Percentiles rank a stretch among this genome's conserved stretches.
These are phyloP conservation scores for Cuniculus paca DNA, from an alignment of 2,797 vertebrate species.

Conservation along the genomic window DNA sequence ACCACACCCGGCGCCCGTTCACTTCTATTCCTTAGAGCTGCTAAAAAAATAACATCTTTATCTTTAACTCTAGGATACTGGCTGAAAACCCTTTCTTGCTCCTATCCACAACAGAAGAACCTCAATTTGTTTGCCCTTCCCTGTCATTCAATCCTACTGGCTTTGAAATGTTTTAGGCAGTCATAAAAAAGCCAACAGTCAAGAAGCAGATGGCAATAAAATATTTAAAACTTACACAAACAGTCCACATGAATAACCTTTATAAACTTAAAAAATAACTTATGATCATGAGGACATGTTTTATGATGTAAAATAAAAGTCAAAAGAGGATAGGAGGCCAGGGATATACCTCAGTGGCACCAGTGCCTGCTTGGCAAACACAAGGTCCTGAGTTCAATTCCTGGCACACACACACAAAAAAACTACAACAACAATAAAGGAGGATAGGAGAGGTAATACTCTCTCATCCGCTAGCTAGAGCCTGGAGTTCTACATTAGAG, in stretches of 20 bases:
- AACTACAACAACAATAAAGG: too few species aligned
- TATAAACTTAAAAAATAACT: slow-evolving; percentile 34
- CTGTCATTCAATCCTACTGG: not conserved
- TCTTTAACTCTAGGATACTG: not conserved
- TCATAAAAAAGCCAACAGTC: slow-evolving; percentile 19
- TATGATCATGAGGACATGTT: not conserved
- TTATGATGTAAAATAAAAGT: slow-evolving; percentile 62
- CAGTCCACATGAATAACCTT: slow-evolving; percentile 17
- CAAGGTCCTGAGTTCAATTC: too few species aligned
- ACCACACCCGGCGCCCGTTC: too few species aligned
- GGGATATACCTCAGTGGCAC: too few species aligned
- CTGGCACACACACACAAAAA: too few species aligned
- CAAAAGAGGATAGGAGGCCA: not conserved
- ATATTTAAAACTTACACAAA: slow-evolving; percentile 59
- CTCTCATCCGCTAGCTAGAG: not conserved
- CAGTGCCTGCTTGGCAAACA: too few species aligned
- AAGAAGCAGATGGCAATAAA: slow-evolving; percentile 54
- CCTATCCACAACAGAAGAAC: not conserved
- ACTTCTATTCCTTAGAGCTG: not conserved
- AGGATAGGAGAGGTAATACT: not conserved
- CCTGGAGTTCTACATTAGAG: not conserved
- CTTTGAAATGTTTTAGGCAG: slow-evolving; percentile 40
- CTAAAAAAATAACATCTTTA: not conserved
- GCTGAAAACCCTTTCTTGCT: not conserved
- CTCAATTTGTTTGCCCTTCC: not conserved